These are phyloP conservation scores for Cairina moschata DNA, from an alignment of 2,113 vertebrate species.

Conservation along the genomic window DNA sequence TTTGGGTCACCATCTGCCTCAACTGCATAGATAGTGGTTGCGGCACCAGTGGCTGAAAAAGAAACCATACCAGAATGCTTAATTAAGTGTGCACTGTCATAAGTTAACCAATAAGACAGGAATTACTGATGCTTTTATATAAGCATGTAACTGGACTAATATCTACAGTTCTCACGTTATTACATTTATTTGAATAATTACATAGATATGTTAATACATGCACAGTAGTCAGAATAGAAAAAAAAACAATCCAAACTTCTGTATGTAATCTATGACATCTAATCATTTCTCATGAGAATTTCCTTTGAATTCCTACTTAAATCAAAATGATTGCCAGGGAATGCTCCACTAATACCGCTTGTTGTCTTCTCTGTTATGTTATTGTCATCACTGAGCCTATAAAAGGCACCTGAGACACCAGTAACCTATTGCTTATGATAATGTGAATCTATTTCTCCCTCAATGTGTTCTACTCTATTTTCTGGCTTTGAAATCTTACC, in stretches of 20 bases:
- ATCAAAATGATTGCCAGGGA: not conserved
- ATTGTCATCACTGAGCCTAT: not conserved
- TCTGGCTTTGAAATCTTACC: not conserved
- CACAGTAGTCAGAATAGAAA: not conserved
- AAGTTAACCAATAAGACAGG: not conserved
- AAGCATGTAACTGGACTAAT: not conserved
- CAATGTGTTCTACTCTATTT: not conserved
- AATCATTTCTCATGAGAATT: not conserved
- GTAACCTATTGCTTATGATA: not conserved
- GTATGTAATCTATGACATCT: not conserved
- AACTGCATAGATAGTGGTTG: conserved; percentile 94
- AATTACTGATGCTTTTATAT: not conserved
- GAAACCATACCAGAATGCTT: not conserved
- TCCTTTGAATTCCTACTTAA: not conserved
- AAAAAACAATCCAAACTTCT: not conserved
- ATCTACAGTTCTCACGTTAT: not conserved
- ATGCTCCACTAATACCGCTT: not conserved
- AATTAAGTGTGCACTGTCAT: not conserved
- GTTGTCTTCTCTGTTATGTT: not conserved
- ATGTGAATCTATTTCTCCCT: not conserved
- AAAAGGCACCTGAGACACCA: not conserved
- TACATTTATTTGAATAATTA: not conserved
- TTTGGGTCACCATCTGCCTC: conserved; percentile 98
- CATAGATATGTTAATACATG: not conserved
- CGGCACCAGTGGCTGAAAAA: conserved; percentile 88